Base-by-base conservation (phyloP, 2,888 invertebrate genomes). In the Arenicola marina region DNA sequence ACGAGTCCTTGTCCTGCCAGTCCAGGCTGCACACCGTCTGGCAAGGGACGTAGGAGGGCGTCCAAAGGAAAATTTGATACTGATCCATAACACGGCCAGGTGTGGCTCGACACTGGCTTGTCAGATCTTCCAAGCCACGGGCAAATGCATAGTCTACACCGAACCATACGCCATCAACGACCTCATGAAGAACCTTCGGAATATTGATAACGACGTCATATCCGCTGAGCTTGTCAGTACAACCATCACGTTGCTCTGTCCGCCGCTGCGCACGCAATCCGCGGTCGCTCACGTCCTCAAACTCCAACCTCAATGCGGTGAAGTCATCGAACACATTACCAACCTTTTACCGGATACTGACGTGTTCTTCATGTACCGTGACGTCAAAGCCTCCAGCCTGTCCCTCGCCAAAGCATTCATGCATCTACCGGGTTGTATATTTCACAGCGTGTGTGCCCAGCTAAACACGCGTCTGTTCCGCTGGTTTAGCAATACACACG, bases 101-200 rank as follows among this genome's bases (percentile, higher is more conserved):
- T 48, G 48, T 24, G 48, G 48, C n/a, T 48, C 48, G 48, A 48
- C 48, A 7, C 48, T 48, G n/a, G 18, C 24, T 7, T n/a, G 48
- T 24, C 48, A 48, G n/a, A 24, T 24, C 18, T 48, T 48, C 48
- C 18, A 48, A 21, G 26, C 15, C 7, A 48, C 48, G 48, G 48
- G 48, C 48, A 11, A 24, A 7, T 11, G 11, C 48, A 24, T 48
- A 7, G 26, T 7, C 48, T 24, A 48, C 48, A 21, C 48, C 18
- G 48, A 48, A 24, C 48, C 48, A 24, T 11, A 24, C 7, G 48
- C 26, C 26, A 48, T 48, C 48, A 48, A 24, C 26, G 48, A 48
- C 26, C 48, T 48, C 18, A 24, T 48, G 26, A n/a, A n/a, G n/a
- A 24, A 48, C 48, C 26, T 11, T 24, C 11, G 7, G 18, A 24